A percentile compares a stretch with the other conserved stretches of the same genome.
These are phyloP conservation scores for Monopterus albus DNA, from an alignment of 2,113 vertebrate genomes.

Conservation along the genomic window DNA sequence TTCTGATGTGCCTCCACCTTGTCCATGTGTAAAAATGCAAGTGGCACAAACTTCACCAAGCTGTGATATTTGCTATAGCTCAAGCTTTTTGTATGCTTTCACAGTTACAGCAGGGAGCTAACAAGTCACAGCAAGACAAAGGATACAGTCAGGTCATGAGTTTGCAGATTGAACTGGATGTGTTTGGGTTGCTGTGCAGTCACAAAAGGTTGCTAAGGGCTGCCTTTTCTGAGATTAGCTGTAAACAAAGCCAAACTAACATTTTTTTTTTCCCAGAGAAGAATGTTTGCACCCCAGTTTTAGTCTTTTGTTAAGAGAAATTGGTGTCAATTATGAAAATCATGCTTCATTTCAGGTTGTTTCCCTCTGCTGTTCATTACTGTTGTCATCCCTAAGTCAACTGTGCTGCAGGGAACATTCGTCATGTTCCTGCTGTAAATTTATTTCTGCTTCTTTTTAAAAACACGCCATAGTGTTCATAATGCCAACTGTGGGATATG, in stretches of 20 bases:
- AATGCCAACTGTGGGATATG: not conserved
- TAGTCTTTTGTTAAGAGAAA: conserved; percentile 49
- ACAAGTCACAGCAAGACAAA: conserved; percentile 1
- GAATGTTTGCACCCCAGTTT: conserved; percentile 18
- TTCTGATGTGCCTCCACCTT: conserved; percentile 4
- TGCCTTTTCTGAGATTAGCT: conserved; percentile 3
- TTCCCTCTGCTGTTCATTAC: conserved; percentile 4
- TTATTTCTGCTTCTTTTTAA: conserved; percentile 40
- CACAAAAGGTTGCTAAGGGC: not conserved
- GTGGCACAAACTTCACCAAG: conserved; percentile 1
- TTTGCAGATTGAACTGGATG: not conserved
- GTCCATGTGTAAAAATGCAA: conserved; percentile 26
- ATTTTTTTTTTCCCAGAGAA: conserved; percentile 20
- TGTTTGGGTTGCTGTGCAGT: conserved; percentile 23
- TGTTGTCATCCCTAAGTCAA: conserved; percentile 19
- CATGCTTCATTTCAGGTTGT: conserved; percentile 24
- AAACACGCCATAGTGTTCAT: conserved; percentile 30
- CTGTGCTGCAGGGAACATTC: not conserved
- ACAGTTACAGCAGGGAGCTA: conserved; percentile 9
- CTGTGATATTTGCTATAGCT: conserved; percentile 30
- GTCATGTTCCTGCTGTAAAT: conserved; percentile 6
- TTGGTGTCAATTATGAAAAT: conserved; percentile 40
- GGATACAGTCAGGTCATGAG: conserved; percentile 5
- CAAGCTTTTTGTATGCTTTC: conserved; percentile 26
- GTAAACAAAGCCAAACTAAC: not conserved